Evolutionary conservation across 2,797 vertebrate genomes (phyloP), one percentile per base, ranked within the genome.

Genomic region (Scolopax rusticola): DNA sequence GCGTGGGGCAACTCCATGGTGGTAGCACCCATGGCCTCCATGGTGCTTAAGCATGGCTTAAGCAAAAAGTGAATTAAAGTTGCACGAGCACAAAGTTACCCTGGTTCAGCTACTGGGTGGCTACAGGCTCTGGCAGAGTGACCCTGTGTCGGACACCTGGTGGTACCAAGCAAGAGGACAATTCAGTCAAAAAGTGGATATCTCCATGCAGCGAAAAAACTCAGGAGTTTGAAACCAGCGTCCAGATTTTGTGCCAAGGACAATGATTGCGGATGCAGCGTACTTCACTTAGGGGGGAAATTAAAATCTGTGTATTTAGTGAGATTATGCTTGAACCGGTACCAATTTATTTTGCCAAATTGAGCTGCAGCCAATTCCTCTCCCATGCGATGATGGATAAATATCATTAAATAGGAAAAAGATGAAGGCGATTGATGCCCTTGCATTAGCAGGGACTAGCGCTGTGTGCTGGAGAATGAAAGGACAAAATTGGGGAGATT

Each of bases 291-390:
- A 2, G 40, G 84, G 84, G 50, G 79, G 79, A 86, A 93, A 90
- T 94, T 88, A 94, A 96, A 96, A 95, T 87, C 95, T 96, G 94
- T 95, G 94, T 97, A 61, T 96, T 97, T 87, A 8, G 21, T 3
- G 50, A 93, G 96, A 96, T 96, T 95, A 88, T 93, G 85, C 96
- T 96, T 95, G 96, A 95, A 95, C 79, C 3, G 2, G 90, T 87
- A 86, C 93, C 83, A 41, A 74, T 93, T 90, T 78, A 50, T 94
- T 96, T 80, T 86, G 91, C 95, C 95, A 96, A 63, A 47, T n/a
- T 93, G 96, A 94, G 93, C 76, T 51, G 82, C 57, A 53, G 94
- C 91, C 95, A 97, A 86, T 87, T 95, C 45, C 93, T 93, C 61
- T 91, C 92, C 92, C 91, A n/a, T 89, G 95, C 9, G 78, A n/a